Conservation (phyloP, 2,888 invertebrate species). For the Plebejus melissa region DNA sequence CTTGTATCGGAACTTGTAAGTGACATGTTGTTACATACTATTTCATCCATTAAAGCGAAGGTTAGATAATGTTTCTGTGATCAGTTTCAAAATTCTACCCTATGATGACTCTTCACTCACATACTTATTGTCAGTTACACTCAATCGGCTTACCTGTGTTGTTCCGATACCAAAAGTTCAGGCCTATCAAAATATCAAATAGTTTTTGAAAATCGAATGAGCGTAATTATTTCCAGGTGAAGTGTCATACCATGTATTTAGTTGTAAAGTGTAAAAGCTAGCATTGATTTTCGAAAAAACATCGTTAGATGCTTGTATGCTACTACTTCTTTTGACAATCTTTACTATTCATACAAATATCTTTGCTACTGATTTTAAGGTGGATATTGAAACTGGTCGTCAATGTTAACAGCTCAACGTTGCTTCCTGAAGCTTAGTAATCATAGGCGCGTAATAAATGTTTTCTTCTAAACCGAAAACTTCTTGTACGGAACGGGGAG, state of each 20-base stretch:
- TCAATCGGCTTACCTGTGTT: constrained; percentile 21
- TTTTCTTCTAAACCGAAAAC: constrained; percentile 66
- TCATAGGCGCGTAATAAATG: constrained; percentile 78
- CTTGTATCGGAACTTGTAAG: constrained; percentile 99
- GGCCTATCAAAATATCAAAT: background rate
- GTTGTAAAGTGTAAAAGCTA: background rate
- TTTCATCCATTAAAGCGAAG: constrained; percentile 48
- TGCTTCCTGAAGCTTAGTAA: constrained; percentile 76
- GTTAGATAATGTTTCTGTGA: constrained; percentile 57
- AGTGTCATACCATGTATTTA: constrained; percentile 26
- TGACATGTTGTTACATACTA: constrained; percentile 48
- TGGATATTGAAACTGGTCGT: constrained; percentile 71
- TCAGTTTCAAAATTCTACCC: constrained; percentile 65
- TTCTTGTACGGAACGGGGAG: constrained; percentile 49
- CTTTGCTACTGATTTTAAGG: constrained; percentile 40
- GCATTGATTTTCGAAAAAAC: background rate
- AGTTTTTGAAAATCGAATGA: background rate
- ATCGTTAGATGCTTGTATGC: background rate
- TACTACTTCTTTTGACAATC: background rate
- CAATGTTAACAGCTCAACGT: constrained; percentile 73
- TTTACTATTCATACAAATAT: background rate
- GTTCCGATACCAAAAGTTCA: background rate
- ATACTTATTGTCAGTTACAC: background rate
- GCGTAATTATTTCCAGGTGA: constrained; percentile 28
- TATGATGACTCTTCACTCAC: constrained; percentile 31